Evolutionary conservation across 1,140 invertebrate genomes (phyloP).

Genomic region (Drosophila funebris): DNA sequence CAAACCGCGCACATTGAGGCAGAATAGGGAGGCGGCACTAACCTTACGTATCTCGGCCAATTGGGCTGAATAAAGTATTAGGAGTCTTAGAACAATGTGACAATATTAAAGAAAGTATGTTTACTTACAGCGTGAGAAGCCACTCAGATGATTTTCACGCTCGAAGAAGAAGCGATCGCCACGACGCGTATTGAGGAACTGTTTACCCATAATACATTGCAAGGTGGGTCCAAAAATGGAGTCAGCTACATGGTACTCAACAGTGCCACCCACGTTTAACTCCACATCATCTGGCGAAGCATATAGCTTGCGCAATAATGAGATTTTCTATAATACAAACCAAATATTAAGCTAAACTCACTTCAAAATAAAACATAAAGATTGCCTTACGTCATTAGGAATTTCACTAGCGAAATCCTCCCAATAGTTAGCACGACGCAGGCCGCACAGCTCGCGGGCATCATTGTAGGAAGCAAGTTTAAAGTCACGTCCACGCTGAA

Average conservation of each 20-base stretch:
- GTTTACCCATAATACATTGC: conserved; percentile 93
- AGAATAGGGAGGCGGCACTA: conserved; percentile 92
- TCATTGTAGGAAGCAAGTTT: conserved; percentile 93
- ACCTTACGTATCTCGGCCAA: conserved; percentile 93
- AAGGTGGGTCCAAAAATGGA: conserved; percentile 95
- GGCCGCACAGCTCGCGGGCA: conserved; percentile 90
- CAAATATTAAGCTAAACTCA: neutral
- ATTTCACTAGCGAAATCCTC: conserved; percentile 90
- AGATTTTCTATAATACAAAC: conserved; percentile 61
- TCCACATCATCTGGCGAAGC: conserved; percentile 92
- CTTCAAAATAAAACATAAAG: neutral
- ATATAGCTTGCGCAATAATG: conserved; percentile 59
- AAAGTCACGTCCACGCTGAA: conserved; percentile 95
- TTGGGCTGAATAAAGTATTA: conserved; percentile 87
- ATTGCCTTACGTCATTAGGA: conserved; percentile 86
- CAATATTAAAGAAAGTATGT: conserved; percentile 31
- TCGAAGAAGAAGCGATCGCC: conserved; percentile 94
- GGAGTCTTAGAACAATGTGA: neutral
- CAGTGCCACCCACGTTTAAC: conserved; percentile 91
- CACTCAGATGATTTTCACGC: conserved; percentile 86
- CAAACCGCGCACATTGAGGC: conserved; percentile 92
- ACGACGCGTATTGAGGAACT: conserved; percentile 92
- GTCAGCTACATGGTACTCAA: conserved; percentile 90
- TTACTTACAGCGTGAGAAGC: conserved; percentile 89
- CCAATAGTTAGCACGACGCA: conserved; percentile 89